Conservation (phyloP, 2,888 invertebrate species). For the Drosophila diplacantha region DNA sequence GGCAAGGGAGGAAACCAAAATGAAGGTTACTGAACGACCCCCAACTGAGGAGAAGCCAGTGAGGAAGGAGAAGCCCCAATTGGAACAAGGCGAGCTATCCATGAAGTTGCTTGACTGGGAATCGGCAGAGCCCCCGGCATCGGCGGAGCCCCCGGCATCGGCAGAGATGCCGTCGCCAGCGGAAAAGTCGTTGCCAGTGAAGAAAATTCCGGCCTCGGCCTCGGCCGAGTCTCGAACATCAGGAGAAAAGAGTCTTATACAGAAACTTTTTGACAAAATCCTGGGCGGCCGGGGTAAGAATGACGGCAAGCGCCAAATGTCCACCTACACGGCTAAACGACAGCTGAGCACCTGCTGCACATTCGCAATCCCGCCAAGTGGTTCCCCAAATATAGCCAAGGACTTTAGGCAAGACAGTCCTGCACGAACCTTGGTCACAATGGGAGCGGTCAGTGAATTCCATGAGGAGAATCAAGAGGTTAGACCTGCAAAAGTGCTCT, state of each 20-base stretch:
- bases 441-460: not conserved
- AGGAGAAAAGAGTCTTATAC: constrained; percentile 3
- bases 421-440: not conserved
- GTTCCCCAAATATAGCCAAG: not conserved
- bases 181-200: not conserved
- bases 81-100: constrained; percentile 26
- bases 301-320: constrained; percentile 14
- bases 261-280: constrained; percentile 23
- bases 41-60: too few relatives aligned
- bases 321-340: constrained; percentile 13
- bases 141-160: not conserved
- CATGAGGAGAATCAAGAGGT: not conserved
- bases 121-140: not conserved
- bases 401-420: not conserved
- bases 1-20: constrained; percentile 4
- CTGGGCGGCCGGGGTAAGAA: constrained; percentile 10
- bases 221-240: not conserved
- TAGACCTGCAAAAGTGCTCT: not conserved
- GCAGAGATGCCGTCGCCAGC: not conserved
- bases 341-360: constrained; percentile 1
- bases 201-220: not conserved
- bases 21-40: not conserved
- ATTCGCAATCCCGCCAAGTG: not conserved
- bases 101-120: constrained; percentile 17
- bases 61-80: constrained; percentile 4